A percentile compares a stretch with the other conserved stretches of the same genome.
phyloP scores from a whole-genome alignment of 2,888 invertebrate species.

The Camptogramma bilineatum region DNA sequence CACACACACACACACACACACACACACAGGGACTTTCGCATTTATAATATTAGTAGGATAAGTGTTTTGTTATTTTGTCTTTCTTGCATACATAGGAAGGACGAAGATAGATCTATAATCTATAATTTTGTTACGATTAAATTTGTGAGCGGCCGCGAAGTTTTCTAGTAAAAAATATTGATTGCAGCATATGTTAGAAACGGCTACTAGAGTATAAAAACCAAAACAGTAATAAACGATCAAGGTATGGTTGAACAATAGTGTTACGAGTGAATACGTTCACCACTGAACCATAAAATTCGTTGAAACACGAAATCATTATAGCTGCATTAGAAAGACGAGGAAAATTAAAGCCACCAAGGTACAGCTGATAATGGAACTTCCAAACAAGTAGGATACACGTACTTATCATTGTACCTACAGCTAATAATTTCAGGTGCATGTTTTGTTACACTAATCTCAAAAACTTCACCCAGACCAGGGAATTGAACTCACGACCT shows the following conservation, averaged over 20 bases:
- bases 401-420: too few relatives aligned
- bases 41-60: too few relatives aligned
- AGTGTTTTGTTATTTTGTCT: too few relatives aligned
- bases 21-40: too few relatives aligned
- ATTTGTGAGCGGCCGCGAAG: neutral
- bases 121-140: neutral
- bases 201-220: neutral
- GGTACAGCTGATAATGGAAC: neutral
- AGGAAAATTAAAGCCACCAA: conserved; percentile 6
- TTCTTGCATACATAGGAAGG: too few relatives aligned
- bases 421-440: too few relatives aligned
- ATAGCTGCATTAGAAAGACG: conserved; percentile 18
- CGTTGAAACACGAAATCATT: conserved; percentile 15
- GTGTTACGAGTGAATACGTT: conserved; percentile 24
- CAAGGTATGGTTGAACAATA: conserved; percentile 18
- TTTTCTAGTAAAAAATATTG: neutral
- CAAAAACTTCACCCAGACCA: too few relatives aligned
- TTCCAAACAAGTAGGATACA: neutral
- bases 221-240: neutral
- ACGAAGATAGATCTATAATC: too few relatives aligned
- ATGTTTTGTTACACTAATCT: too few relatives aligned
- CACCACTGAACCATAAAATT: conserved; percentile 23
- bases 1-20: too few relatives aligned
- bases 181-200: neutral
- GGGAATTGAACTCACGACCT: too few relatives aligned